Evolutionary conservation across 2,797 vertebrate genomes (phyloP), one percentile per base, ranked within the genome.

Genomic region (Moxostoma hubbsi): DNA sequence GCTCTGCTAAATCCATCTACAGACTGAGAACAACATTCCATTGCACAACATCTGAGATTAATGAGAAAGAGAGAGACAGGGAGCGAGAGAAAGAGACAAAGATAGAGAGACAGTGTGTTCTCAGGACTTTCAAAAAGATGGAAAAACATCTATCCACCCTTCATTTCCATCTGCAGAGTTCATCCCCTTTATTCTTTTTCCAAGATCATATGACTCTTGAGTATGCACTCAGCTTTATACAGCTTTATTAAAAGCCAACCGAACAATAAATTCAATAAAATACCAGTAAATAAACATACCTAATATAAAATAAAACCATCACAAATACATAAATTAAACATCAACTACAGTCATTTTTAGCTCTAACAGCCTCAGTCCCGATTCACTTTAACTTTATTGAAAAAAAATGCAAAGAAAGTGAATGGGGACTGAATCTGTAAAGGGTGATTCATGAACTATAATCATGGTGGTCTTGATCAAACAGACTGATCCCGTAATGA

Each of bases 1-100:
- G 68, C 71, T 81, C 85, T 84, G 85, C 76, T 84, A 86, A 82
- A 86, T 70, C 80, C 83, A 84, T 86, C 81, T 79, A 66, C 78
- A 83, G 77, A 47, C 65, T 46, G 84, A 85, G 69, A 86, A 84
- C 66, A 76, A 82, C 83, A 85, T 85, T 86, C 82, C 86, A 68
- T 79, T 82, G 82, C 73, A 81, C 50, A 81, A 84, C 72, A 69
- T 53, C 72, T 64, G 53, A n/a, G 53, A 76, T 70, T 61, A 72
- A 77, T 70, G 68, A 49, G 75, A 75, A 13, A 13, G 46, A 49
- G 54, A 65, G 6, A 83, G 81, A 82, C 57, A 79, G 67, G 80
- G 51, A 69, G 66, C 71, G 59, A 79, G 81, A 86, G 73, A 53
- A 64, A 75, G 43, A 66, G 16, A 16, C 9, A 69, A 55, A 63